These are phyloP conservation scores for Magallana gigas DNA, from an alignment of 1,140 invertebrate species.

Conservation along the genomic window DNA sequence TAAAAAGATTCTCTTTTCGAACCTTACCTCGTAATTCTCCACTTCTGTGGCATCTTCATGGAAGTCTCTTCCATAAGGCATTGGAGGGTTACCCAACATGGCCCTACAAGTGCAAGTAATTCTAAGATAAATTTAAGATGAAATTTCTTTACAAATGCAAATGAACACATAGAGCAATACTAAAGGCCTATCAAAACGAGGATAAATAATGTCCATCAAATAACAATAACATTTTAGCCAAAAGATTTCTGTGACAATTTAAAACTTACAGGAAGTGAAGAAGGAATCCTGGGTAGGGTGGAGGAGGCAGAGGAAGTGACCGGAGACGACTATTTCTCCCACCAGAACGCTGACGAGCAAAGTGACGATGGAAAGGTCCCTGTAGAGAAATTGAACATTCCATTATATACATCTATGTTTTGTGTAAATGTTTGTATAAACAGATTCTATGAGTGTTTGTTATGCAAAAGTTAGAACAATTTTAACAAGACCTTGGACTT, in stretches of 20 bases:
- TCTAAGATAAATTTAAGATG: not conserved
- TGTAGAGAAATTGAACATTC: constrained; percentile 56
- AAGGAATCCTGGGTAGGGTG: constrained; percentile 84
- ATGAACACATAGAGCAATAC: too few relatives aligned
- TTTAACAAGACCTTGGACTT: too few relatives aligned
- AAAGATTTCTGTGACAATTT: not conserved
- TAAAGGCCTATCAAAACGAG: not conserved
- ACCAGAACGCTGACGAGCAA: constrained; percentile 68
- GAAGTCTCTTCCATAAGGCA: constrained; percentile 85
- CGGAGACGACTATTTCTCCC: constrained; percentile 72
- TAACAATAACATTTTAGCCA: not conserved
- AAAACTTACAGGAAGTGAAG: constrained; percentile 89
- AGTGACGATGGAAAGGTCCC: constrained; percentile 75
- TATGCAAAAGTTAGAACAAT: not conserved
- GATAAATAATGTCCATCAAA: not conserved
- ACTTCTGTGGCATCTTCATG: constrained; percentile 88
- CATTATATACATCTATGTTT: not conserved
- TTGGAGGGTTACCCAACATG: constrained; percentile 91
- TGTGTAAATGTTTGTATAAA: not conserved
- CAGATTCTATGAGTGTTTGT: not conserved
- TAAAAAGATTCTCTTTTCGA: not conserved
- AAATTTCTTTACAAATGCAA: not conserved
- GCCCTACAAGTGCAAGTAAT: constrained; percentile 82
- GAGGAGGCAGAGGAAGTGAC: constrained; percentile 76
- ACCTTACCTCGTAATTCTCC: constrained; percentile 75